These are phyloP conservation scores for Leucania comma DNA, from an alignment of 2,888 invertebrate genomes.

Conservation along the genomic window DNA sequence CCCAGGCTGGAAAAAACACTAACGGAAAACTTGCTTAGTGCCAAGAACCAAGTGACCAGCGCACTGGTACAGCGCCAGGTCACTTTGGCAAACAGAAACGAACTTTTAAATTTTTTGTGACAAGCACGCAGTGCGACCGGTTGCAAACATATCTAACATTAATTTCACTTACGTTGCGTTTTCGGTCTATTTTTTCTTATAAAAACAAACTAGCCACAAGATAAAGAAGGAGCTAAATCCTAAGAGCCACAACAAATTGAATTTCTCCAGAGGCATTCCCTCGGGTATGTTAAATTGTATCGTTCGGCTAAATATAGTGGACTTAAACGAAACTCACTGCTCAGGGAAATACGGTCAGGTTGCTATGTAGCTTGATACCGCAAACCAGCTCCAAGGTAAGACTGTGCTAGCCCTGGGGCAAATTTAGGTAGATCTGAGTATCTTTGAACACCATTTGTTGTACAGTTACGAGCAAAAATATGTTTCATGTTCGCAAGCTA, in stretches of 20 bases:
- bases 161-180: too few relatives aligned
- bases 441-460: background rate
- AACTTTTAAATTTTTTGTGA: too few relatives aligned
- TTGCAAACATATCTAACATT: too few relatives aligned
- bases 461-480: background rate
- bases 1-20: too few relatives aligned
- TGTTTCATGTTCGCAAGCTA: background rate
- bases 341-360: background rate
- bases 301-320: background rate
- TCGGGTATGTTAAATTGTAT: slow-evolving; percentile 2
- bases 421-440: background rate
- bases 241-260: background rate
- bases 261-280: background rate
- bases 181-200: too few relatives aligned
- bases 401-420: background rate
- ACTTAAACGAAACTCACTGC: background rate
- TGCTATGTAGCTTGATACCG: too few relatives aligned
- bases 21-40: too few relatives aligned
- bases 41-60: too few relatives aligned
- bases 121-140: too few relatives aligned
- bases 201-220: background rate
- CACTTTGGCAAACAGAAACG: too few relatives aligned
- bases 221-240: background rate
- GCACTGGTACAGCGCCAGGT: too few relatives aligned
- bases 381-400: background rate